These are phyloP conservation scores for Montipora cactus DNA, from an alignment of 64 coral and sea anemone genomes.

Conservation along the genomic window DNA sequence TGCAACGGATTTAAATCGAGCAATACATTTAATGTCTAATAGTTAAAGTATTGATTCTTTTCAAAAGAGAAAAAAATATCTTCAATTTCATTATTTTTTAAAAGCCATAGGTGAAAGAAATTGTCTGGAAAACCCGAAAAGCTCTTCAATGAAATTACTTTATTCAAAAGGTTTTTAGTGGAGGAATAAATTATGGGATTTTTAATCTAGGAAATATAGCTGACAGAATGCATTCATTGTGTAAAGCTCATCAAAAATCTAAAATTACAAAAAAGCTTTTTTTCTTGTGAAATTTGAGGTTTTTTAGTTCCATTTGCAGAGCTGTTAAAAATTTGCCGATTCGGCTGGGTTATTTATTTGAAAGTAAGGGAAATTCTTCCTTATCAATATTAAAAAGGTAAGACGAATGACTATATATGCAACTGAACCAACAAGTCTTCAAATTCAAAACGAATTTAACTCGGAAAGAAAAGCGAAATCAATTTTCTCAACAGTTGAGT, in stretches of 20 bases:
- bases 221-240: neutral
- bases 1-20: neutral
- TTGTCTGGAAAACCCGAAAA: constrained; percentile 2
- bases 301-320: neutral
- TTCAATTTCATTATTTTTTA: constrained; percentile 46
- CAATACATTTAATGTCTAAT: neutral
- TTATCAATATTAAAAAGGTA: constrained; percentile 51
- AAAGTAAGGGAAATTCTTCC: constrained; percentile 30
- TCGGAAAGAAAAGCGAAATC: neutral
- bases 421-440: constrained; percentile 54
- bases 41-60: neutral
- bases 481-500: neutral
- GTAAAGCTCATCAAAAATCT: neutral
- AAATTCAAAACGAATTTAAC: constrained; percentile 29
- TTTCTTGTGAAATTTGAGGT: neutral
- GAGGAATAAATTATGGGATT: constrained; percentile 44
- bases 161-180: constrained; percentile 54
- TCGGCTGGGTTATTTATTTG: constrained; percentile 11
- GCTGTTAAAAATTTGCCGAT: constrained; percentile 13
- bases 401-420: constrained; percentile 28
- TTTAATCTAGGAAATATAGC: constrained; percentile 41
- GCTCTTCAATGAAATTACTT: constrained; percentile 33
- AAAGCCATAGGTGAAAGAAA: constrained; percentile 36
- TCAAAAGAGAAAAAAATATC: neutral
- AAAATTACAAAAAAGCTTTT: neutral